These are phyloP conservation scores for Scolopax mira DNA, from an alignment of 2,113 vertebrate genomes.

Conservation along the genomic window DNA sequence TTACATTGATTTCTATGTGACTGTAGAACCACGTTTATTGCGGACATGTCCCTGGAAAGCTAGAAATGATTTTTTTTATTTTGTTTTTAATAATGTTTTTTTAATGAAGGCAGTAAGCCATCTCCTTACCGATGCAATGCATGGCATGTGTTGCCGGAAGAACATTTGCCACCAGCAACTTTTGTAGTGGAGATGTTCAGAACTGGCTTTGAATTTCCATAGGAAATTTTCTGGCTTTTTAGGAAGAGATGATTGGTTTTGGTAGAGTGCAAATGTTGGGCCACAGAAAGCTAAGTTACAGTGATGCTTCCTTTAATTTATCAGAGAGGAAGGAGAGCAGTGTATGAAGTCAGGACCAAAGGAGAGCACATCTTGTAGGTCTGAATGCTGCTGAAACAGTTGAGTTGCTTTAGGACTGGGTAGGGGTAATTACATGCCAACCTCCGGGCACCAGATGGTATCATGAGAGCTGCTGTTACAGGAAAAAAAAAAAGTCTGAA, in stretches of 20 bases:
- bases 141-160: background rate
- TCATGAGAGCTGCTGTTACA: background rate
- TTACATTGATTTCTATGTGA: background rate
- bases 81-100: background rate
- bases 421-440: background rate
- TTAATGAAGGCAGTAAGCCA: background rate
- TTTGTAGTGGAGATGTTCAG: background rate
- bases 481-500: background rate
- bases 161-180: background rate
- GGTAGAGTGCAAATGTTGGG: background rate
- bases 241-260: background rate
- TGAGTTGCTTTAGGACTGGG: background rate
- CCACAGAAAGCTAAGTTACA: background rate
- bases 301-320: background rate
- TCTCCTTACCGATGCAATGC: background rate
- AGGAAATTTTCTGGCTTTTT: background rate
- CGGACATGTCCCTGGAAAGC: background rate
- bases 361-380: background rate
- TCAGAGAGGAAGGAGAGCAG: background rate
- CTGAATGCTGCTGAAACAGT: background rate
- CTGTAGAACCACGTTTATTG: background rate
- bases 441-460: background rate
- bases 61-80: background rate
- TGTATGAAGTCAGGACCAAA: background rate
- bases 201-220: background rate